Percentiles rank a stretch among this genome's conserved stretches.
phyloP scores from a whole-genome alignment of 1,140 invertebrate genomes.

The Caenorhabditis elegans region WBcel235 BX284605.5:8091001-8091500 shows the following conservation, averaged over 20 bases:
- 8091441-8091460: too few relatives aligned
- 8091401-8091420: too few relatives aligned
- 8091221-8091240: slow-evolving; percentile 1
- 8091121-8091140: not conserved
- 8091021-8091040: not conserved
- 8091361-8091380: too few relatives aligned
- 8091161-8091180: not conserved
- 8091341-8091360: not conserved
- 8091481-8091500: not conserved
- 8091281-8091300: not conserved
- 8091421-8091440: too few relatives aligned
- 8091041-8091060: not conserved
- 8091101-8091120: not conserved
- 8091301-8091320: not conserved
- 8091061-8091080: slow-evolving; percentile 11
- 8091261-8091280: not conserved
- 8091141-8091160: not conserved
- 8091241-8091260: not conserved
- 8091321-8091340: not conserved
- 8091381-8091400: too few relatives aligned
- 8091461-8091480: too few relatives aligned
- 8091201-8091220: not conserved
- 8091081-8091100: not conserved
- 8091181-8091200: not conserved
- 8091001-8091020: not conserved